Base-by-base conservation (phyloP, 2,888 invertebrate species). In the Oscheius sp. region DNA sequence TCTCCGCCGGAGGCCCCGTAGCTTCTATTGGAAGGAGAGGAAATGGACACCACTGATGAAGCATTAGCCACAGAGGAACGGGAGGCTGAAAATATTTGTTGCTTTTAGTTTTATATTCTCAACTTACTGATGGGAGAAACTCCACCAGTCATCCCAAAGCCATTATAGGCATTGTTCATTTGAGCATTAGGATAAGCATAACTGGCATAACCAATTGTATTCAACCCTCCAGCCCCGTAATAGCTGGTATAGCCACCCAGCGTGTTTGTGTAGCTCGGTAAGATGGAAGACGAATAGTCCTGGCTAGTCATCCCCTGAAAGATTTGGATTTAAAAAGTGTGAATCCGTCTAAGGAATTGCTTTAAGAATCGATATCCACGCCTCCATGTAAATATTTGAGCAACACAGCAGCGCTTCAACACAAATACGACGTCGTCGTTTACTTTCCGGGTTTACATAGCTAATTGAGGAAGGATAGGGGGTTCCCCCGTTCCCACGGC, bases 241-340 rank as follows among this genome's bases (percentile, higher is more conserved):
- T 65, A 65, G 17, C 31, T 37, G 2, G 53, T 31, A 25, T 55
- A 55, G 45, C 23, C 20, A 20, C 34, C 55, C 4, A 23, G 33
- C 1, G 23, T 55, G 37, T 63, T 66, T 17, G 70, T 70, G 20
- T 80, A 80, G 48, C 78, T 58, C n/a, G 80, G 78, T 55, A 78
- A 53, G 27, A 76, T 69, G 39, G 76, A 68, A 25, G 37, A 20
- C 34, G 76, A 61, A 45, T 76, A 78, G 71, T 76, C 74, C 57
- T 76, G 75, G 20, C 73, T 64, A 58, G 74, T 73, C 79, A 80
- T 78, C 33, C 67, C 73, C 77, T 79, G 70, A 53, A 73, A 65
- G 15, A 10, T 17, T 48, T n/a, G 48, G n/a, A 12, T 17, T 20
- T 48, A 20, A 48, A 48, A 48, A 37, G 8, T 15, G 37, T 10